phyloP scores from a whole-genome alignment of 2,888 invertebrate genomes.

The Andrena dorsata region DNA sequence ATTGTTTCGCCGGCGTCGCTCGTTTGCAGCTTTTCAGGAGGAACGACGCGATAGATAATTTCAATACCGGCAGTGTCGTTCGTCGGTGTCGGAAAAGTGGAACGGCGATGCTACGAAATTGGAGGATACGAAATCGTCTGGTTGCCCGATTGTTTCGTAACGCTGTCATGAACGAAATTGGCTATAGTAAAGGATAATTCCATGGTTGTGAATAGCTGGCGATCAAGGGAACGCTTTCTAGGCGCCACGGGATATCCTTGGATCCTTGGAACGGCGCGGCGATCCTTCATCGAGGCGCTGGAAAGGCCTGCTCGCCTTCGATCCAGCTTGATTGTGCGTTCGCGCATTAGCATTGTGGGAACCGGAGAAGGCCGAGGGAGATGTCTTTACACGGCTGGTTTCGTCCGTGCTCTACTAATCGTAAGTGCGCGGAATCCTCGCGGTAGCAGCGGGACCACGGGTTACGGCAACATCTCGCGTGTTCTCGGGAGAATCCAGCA shows the following conservation, averaged over 20 bases:
- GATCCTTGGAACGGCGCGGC: conserved; percentile 27
- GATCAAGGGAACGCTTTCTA: conserved; percentile 23
- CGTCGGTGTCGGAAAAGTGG: conserved; percentile 13
- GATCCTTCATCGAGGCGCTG: conserved; percentile 30
- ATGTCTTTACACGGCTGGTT: conserved; percentile 57
- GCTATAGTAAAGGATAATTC: neutral
- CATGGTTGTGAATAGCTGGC: neutral
- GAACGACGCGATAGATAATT: neutral
- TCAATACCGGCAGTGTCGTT: neutral
- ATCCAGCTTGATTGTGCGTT: conserved; percentile 13
- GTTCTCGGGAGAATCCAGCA: neutral
- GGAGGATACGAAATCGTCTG: neutral
- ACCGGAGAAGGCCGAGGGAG: conserved; percentile 39
- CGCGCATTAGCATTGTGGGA: conserved; percentile 41
- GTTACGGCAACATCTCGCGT: conserved; percentile 6
- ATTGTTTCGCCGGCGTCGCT: conserved; percentile 1
- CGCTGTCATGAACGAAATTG: neutral
- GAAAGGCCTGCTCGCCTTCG: conserved; percentile 57
- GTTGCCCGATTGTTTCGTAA: neutral
- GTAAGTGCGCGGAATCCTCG: conserved; percentile 56
- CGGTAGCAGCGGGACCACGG: neutral
- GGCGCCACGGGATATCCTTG: conserved; percentile 52
- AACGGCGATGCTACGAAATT: conserved; percentile 1
- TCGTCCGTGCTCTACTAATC: conserved; percentile 62
- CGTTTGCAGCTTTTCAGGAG: neutral